Percentiles rank a stretch among this genome's conserved stretches.
Conservation (phyloP, 1,140 invertebrate species). For the Diachasma alloeum region DNA sequence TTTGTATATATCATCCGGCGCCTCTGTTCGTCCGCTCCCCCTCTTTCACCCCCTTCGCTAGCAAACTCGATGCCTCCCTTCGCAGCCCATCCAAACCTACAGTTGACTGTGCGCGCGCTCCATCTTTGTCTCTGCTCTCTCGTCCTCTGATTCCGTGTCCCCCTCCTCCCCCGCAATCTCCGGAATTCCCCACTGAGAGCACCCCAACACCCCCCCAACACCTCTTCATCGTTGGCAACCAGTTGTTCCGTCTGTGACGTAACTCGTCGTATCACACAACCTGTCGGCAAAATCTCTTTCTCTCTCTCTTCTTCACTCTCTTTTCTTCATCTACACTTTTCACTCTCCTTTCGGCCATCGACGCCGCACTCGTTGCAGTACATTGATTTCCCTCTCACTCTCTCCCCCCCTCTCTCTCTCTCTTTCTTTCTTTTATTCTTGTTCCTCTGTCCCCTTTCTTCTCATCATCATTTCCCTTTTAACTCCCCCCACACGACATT, state of each 20-base stretch:
- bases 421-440: too few species aligned
- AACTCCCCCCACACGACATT: background rate
- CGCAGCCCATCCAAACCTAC: background rate
- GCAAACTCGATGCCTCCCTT: background rate
- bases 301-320: background rate
- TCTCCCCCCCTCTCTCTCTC: background rate
- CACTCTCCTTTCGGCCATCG: background rate
- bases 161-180: slow-evolving; percentile 34
- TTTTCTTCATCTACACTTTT: slow-evolving; percentile 3
- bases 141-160: slow-evolving; percentile 21
- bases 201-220: slow-evolving; percentile 18
- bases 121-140: slow-evolving; percentile 26
- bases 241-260: slow-evolving; percentile 60
- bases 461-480: background rate
- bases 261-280: slow-evolving; percentile 54
- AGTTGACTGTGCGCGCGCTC: slow-evolving; percentile 21
- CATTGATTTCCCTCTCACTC: background rate
- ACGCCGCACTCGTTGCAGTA: background rate
- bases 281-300: slow-evolving; percentile 41
- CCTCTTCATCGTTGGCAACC: slow-evolving; percentile 45
- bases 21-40: slow-evolving; percentile 32
- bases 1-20: slow-evolving; percentile 56
- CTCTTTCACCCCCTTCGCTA: background rate
- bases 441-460: background rate
- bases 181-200: slow-evolving; percentile 28